These are phyloP conservation scores for Danionella dracula DNA, from an alignment of 2,797 vertebrate genomes.

Conservation along the genomic window DNA sequence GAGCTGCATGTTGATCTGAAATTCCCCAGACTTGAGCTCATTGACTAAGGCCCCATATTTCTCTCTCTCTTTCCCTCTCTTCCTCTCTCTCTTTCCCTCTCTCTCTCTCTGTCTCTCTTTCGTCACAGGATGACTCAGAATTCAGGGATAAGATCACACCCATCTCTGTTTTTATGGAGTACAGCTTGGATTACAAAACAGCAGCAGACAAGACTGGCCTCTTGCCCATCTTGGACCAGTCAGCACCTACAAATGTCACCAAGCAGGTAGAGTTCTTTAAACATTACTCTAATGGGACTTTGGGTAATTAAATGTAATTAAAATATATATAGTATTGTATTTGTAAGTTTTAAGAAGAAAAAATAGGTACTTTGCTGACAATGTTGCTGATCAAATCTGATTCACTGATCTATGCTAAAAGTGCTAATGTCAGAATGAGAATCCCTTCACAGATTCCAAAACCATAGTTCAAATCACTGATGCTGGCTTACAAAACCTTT, in stretches of 20 bases:
- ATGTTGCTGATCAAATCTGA: too few relatives aligned
- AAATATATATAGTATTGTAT: too few relatives aligned
- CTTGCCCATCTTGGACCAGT: conserved; percentile 82
- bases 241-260: conserved; percentile 80
- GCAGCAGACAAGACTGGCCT: conserved; percentile 79
- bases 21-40: conserved; percentile 42
- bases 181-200: conserved; percentile 78
- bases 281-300: too few relatives aligned
- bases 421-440: too few relatives aligned
- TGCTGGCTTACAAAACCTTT: too few relatives aligned
- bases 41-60: background rate
- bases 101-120: background rate
- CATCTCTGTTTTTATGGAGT: conserved; percentile 90
- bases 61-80: background rate
- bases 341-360: too few relatives aligned
- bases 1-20: conserved; percentile 20
- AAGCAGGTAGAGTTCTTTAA: conserved; percentile 81
- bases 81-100: conserved; percentile 21
- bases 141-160: conserved; percentile 96
- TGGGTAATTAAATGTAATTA: too few relatives aligned
- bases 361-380: too few relatives aligned
- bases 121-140: conserved; percentile 83
- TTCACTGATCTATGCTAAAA: too few relatives aligned
- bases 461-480: too few relatives aligned
- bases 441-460: too few relatives aligned